Base-by-base conservation (phyloP, 2,888 invertebrate genomes). In the Mantis religiosa region DNA sequence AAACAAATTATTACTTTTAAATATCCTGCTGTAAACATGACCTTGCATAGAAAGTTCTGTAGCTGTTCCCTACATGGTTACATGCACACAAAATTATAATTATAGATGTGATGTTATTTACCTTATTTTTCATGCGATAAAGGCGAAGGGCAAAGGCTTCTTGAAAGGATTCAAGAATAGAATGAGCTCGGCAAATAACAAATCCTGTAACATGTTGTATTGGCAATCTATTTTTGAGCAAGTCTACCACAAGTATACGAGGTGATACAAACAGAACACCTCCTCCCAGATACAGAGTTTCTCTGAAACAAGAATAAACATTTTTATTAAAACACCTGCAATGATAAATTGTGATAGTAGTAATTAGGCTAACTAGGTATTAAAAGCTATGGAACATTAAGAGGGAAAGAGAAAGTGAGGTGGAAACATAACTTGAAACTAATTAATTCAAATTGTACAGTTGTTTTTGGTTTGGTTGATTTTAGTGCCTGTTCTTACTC, bases 201-300 rank as follows among this genome's bases (percentile, higher is more conserved):
- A 99, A 96, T 8, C 99, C 99, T 12, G 98, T 98, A 28, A 99
- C 96, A 91, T 97, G 96, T 88, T 97, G 95, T 54, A 97, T 95
- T 0, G 99, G 99, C 82, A 99, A 95, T 90, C 98, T 95, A 90
- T 97, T 96, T 93, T 98, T 98, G 88, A 99, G 94, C 91, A 99
- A 94, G 94, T 99, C 99, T 9, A 99, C 98, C 6, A 99, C 98
- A 89, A 99, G 94, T 91, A 99, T 98, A 90, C 99, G 95, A 14
- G 99, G 97, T 4, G 98, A 98, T 81, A 99, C 96, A 94, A 99
- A 99, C 92, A 98, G 96, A 88, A 99, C 95, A 4, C 99, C 99
- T 88, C 99, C 99, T 91, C 97, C 96, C 90, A 98, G 94, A 93
- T 99, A 99, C 83, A 97, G 94, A 88, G 96, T 95, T 93, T 96